phyloP scores from a whole-genome alignment of 2,797 vertebrate species.

The Craterocephalus amniculus region DNA sequence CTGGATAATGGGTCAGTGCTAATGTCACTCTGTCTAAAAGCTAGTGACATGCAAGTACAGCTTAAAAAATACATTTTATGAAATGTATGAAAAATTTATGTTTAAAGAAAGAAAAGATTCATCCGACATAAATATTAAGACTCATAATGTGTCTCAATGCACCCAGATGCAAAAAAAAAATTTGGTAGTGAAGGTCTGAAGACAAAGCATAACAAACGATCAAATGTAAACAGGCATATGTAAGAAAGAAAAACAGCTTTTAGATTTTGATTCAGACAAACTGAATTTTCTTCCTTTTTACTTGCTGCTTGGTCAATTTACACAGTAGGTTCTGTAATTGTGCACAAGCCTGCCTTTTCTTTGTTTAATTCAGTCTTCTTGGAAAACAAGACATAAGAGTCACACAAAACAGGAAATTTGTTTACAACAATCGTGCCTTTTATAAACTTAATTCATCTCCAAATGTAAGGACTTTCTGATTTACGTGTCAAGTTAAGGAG shows the following conservation, averaged over 20 bases:
- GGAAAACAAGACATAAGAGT: background rate
- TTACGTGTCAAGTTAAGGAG: background rate
- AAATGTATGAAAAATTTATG: too few species aligned
- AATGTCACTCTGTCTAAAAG: conserved; percentile 75
- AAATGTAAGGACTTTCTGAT: background rate
- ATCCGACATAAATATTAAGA: background rate
- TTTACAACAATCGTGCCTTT: background rate
- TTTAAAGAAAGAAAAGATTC: background rate
- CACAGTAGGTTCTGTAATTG: background rate
- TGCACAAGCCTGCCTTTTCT: background rate
- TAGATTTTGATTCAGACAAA: background rate
- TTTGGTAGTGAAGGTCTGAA: background rate
- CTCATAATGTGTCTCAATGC: background rate
- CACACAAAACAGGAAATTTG: background rate
- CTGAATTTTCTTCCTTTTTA: background rate
- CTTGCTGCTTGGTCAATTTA: background rate
- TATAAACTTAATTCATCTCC: background rate
- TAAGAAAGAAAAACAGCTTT: background rate
- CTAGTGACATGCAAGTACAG: conserved; percentile 54
- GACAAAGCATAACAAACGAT: background rate
- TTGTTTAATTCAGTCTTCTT: background rate
- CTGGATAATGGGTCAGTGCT: conserved; percentile 76
- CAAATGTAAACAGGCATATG: background rate
- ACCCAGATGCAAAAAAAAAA: background rate
- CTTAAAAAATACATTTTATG: conserved; percentile 45